Evolutionary conservation across 2,797 vertebrate genomes (phyloP).

Genomic region (Urophycis tenuis): DNA sequence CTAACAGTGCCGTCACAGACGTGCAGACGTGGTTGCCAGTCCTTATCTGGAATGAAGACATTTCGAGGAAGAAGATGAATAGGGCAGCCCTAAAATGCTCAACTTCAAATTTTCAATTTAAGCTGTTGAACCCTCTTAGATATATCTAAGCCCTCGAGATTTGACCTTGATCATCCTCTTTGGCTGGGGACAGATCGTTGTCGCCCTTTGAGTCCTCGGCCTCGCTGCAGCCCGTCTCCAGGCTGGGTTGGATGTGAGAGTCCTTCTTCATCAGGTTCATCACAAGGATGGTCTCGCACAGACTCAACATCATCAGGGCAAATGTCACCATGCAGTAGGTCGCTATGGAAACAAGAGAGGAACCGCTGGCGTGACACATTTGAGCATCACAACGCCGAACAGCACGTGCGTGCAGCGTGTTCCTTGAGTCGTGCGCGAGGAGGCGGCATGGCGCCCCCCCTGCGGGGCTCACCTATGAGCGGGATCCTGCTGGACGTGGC

Average conservation of each 20-base stretch:
- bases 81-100: not conserved
- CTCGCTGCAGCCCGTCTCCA: not conserved
- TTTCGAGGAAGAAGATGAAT: not conserved
- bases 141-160: no score
- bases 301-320: conserved; percentile 4
- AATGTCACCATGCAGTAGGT: not conserved
- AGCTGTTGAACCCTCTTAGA: no score
- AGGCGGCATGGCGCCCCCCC: no score
- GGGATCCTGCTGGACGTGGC: conserved; percentile 67
- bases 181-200: not conserved
- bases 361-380: no score
- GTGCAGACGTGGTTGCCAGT: conserved; percentile 15
- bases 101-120: not conserved
- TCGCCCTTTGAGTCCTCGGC: not conserved
- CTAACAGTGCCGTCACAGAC: conserved; percentile 14
- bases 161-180: not conserved
- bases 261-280: not conserved
- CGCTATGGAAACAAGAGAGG: not conserved
- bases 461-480: conserved; percentile 73
- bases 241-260: not conserved
- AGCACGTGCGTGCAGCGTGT: no score
- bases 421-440: no score
- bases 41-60: conserved; percentile 44
- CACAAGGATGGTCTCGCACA: conserved; percentile 1
- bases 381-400: no score